Evolutionary conservation across 2,797 vertebrate genomes (phyloP).

Genomic region (Luscinia megarhynchos): DNA sequence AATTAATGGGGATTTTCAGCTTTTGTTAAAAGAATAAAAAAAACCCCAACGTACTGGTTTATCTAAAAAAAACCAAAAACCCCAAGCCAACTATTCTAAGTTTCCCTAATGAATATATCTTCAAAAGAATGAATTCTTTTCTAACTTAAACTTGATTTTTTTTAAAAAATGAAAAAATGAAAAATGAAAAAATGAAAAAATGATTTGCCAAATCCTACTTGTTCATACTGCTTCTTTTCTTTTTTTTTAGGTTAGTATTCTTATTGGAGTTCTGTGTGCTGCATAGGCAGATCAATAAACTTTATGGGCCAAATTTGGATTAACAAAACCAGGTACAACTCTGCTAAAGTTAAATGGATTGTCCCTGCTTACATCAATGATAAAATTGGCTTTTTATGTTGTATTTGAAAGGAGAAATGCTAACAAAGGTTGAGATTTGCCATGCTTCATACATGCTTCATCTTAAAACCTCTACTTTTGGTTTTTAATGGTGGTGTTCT

Average conservation of each 20-base stretch:
- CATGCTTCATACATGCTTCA: slow-evolving; percentile 17
- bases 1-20: not conserved
- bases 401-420: slow-evolving; percentile 9
- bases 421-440: slow-evolving; percentile 42
- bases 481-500: slow-evolving; percentile 78
- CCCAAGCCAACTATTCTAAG: not conserved
- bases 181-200: too few species aligned
- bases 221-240: not conserved
- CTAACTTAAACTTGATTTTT: not conserved
- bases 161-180: not conserved
- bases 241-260: not conserved
- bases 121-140: not conserved
- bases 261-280: slow-evolving; percentile 38
- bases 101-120: not conserved
- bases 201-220: not conserved
- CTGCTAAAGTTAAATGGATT: slow-evolving; percentile 11
- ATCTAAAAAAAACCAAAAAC: not conserved
- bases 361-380: not conserved
- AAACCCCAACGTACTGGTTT: accelerated
- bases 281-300: slow-evolving; percentile 66
- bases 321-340: not conserved
- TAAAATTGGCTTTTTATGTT: not conserved
- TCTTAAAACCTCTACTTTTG: slow-evolving; percentile 70
- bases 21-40: not conserved
- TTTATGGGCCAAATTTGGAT: slow-evolving; percentile 20